These are phyloP conservation scores for Ceyx cyanopectus DNA, from an alignment of 2,113 vertebrate genomes.

Conservation along the genomic window DNA sequence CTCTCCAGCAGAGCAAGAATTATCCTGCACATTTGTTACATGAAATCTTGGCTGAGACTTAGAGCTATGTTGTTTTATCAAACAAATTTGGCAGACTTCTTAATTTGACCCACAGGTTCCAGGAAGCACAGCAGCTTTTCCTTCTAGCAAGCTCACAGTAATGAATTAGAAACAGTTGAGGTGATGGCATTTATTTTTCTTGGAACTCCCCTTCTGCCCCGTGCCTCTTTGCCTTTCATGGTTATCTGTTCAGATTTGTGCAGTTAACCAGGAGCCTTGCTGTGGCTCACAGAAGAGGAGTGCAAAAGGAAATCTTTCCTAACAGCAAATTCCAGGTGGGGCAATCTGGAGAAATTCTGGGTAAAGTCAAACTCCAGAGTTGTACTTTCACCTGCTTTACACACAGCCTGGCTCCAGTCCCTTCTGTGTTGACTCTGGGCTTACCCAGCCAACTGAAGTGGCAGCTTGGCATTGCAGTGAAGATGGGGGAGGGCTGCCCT, in stretches of 20 bases:
- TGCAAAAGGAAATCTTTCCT: not conserved
- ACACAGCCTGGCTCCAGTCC: not conserved
- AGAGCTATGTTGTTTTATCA: rapidly evolving
- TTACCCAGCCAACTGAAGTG: not conserved
- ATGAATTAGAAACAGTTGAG: not conserved
- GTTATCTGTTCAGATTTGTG: not conserved
- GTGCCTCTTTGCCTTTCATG: not conserved
- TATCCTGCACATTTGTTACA: not conserved
- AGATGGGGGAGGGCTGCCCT: not conserved
- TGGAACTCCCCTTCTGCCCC: not conserved
- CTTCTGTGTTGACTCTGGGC: slow-evolving; percentile 33
- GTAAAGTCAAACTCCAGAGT: not conserved
- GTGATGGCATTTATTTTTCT: not conserved
- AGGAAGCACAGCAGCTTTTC: not conserved
- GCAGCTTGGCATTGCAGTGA: not conserved
- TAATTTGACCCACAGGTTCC: not conserved
- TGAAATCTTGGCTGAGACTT: not conserved
- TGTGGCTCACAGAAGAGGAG: not conserved
- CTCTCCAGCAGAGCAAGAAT: not conserved
- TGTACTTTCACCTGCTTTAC: slow-evolving; percentile 53
- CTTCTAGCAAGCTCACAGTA: not conserved
- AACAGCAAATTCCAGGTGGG: not conserved
- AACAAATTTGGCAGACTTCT: not conserved
- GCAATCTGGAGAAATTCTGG: not conserved
- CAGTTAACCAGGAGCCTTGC: not conserved